phyloP scores from a whole-genome alignment of 2,113 vertebrate genomes.

The Shinisaurus crocodilurus region DNA sequence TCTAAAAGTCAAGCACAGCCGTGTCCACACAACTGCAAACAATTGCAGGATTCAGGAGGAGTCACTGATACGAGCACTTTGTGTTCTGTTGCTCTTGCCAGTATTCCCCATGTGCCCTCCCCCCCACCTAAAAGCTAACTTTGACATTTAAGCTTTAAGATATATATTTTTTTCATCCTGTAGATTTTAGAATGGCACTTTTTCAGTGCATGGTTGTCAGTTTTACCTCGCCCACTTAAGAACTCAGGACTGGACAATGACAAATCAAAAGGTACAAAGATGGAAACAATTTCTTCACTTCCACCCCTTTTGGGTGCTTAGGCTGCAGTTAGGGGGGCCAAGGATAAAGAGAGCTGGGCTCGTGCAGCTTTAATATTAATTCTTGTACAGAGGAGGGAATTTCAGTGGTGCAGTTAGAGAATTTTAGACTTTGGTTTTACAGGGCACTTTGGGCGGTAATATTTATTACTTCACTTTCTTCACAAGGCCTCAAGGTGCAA shows the following conservation, averaged over 20 bases:
- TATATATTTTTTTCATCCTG: background rate
- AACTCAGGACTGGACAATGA: slow-evolving; percentile 7
- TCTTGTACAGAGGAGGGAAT: no score
- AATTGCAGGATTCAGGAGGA: background rate
- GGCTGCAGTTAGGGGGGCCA: no score
- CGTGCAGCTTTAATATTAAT: no score
- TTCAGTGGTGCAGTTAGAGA: no score
- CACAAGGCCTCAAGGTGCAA: no score
- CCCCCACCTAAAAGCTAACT: background rate
- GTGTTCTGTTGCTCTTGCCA: background rate
- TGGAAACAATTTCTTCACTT: background rate
- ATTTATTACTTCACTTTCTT: no score
- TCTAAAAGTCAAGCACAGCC: slow-evolving; percentile 19
- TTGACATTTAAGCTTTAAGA: background rate
- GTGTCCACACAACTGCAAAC: background rate
- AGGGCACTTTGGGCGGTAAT: no score
- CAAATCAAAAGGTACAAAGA: background rate
- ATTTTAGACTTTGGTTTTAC: no score
- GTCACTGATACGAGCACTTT: background rate
- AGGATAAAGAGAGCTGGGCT: no score
- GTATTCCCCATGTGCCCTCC: background rate
- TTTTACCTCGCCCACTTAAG: slow-evolving; percentile 3
- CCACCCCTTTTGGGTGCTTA: no score
- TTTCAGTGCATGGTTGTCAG: background rate
- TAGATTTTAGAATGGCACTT: background rate